These are phyloP conservation scores for Blera fallax DNA, from an alignment of 2,888 invertebrate genomes.

Conservation along the genomic window DNA sequence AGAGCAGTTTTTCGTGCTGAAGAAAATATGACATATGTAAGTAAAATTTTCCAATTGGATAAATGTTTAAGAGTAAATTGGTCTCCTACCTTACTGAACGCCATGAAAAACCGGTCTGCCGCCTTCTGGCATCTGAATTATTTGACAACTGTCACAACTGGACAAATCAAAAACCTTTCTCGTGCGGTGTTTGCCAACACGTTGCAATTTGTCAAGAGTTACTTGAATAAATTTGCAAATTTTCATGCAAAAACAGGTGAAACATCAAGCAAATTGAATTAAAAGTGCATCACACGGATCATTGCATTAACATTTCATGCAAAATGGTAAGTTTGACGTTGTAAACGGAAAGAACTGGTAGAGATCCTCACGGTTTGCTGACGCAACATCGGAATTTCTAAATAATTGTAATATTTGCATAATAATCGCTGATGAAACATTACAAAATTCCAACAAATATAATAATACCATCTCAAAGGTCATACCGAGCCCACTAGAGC, in stretches of 20 bases:
- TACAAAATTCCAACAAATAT: neutral
- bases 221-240: constrained; percentile 13
- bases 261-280: neutral
- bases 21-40: no score
- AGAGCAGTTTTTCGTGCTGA: no score
- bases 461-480: neutral
- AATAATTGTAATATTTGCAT: neutral
- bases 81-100: no score
- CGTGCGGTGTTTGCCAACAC: constrained; percentile 73
- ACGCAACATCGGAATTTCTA: neutral
- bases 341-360: neutral
- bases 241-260: neutral
- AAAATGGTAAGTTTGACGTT: constrained; percentile 38
- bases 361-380: neutral
- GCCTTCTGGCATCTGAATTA: neutral
- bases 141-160: constrained; percentile 11
- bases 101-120: no score
- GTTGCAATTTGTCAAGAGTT: constrained; percentile 72
- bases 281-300: neutral
- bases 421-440: neutral
- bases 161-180: constrained; percentile 24
- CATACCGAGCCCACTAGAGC: neutral
- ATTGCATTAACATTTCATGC: neutral
- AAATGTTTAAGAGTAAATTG: no score
- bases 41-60: no score